A percentile compares a stretch with the other conserved stretches of the same genome.
Evolutionary conservation across 2,888 invertebrate species (phyloP).

Genomic region (Scaptomyza tumidula): DNA sequence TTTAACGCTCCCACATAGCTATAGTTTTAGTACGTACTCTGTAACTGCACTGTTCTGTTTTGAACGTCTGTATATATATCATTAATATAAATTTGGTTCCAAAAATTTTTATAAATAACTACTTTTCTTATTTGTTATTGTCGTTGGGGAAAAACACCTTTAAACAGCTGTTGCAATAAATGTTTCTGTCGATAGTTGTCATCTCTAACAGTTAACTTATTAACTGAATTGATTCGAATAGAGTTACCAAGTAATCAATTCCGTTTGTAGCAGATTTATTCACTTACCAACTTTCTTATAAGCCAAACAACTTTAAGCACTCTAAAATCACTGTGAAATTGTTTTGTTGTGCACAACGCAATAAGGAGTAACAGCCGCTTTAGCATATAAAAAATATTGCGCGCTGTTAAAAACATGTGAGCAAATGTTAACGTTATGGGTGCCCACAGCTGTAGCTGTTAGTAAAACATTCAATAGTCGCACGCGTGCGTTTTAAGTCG

Average conservation of each 20-base stretch:
- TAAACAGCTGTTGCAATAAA: constrained; percentile 15
- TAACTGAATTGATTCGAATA: no score
- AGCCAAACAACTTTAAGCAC: not conserved
- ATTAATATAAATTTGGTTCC: no score
- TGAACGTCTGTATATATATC: not conserved
- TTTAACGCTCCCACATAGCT: not conserved
- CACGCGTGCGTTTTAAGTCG: constrained; percentile 63
- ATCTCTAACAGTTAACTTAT: constrained; percentile 11
- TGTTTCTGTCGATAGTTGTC: not conserved
- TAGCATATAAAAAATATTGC: no score
- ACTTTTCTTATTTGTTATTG: not conserved
- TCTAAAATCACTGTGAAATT: not conserved
- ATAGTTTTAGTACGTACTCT: not conserved
- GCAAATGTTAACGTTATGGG: constrained; percentile 4
- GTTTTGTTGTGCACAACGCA: not conserved
- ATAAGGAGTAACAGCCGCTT: not conserved
- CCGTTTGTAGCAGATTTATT: not conserved
- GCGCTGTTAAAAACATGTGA: not conserved
- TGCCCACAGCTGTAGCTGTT: constrained; percentile 8
- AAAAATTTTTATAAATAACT: no score
- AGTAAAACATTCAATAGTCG: constrained; percentile 21
- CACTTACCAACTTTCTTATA: not conserved
- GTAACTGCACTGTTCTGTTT: not conserved
- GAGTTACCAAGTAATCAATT: no score
- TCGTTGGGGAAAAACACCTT: not conserved